Base-by-base conservation (phyloP, 1,140 invertebrate genomes). In the Drosophila yakuba region DNA sequence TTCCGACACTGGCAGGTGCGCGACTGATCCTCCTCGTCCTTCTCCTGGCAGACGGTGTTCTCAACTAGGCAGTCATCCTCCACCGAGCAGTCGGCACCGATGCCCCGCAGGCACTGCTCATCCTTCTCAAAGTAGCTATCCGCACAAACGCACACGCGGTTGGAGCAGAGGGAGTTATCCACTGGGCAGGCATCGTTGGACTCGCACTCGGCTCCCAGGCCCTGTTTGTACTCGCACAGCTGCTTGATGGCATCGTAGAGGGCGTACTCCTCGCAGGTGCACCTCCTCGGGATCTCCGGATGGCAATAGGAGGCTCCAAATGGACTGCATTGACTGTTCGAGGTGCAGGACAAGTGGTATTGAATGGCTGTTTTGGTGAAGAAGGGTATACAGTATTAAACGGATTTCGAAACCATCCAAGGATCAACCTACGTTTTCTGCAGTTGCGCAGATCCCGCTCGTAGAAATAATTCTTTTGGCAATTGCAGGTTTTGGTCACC, bases 1-100 rank as follows among this genome's bases (percentile, higher is more conserved):
- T 84, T 81, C 0, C 63, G 74, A 36, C 93, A 94, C 50, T 93
- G 93, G 62, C 93, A 94, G 0, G 92, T 91, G 14, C 74, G 77
- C 0, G 61, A 62, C 12, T 51, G 54, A 1, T 79, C 83, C 15
- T 79, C 77, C 1, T 68, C 74, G 35, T 78, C 77, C 28, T 74
- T 83, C 12, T 17, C 59, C 11, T 48, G 54, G 66, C 93, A 94
- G 0, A 55, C 57, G 1, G 93, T 91, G 51, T 93, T 91, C 0
- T 92, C 89, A 0, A 92, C 88, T 0, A 78, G 55, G 44, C 93
- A 94, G 50, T 94, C 93, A 0, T 74, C 51, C 55, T 93, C 90
- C n/a, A 50, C 45, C 0, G 59, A 43, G 51, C 93, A 94, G 0
- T 85, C 77, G 0, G 93, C 93, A 7, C 93, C 93, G 32, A 94